A percentile compares a stretch with the other conserved stretches of the same genome.
These are phyloP conservation scores for Hylaeus anthracinus DNA, from an alignment of 1,140 invertebrate species.

Conservation along the genomic window DNA sequence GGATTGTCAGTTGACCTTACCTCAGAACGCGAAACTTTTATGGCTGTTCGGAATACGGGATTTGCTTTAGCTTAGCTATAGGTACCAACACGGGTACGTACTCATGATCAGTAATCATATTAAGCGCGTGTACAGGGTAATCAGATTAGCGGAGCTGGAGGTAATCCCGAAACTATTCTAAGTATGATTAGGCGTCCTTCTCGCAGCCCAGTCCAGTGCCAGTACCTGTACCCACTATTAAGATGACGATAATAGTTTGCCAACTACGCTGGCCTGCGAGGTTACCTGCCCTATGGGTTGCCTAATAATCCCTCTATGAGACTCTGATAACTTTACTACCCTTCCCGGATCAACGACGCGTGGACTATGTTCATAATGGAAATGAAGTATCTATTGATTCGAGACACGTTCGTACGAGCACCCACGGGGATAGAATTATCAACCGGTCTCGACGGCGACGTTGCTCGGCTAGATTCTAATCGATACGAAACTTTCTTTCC, in stretches of 20 bases:
- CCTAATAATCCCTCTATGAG: constrained; percentile 80
- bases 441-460: not conserved
- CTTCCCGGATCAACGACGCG: constrained; percentile 68
- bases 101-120: constrained; percentile 82
- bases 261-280: constrained; percentile 78
- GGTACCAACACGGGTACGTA: constrained; percentile 76
- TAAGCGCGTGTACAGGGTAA: constrained; percentile 81
- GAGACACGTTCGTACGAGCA: constrained; percentile 42
- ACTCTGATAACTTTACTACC: constrained; percentile 78
- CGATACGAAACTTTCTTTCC: not conserved
- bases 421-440: constrained; percentile 34
- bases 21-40: constrained; percentile 76
- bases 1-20: constrained; percentile 67
- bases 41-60: constrained; percentile 76
- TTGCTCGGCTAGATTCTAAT: not conserved
- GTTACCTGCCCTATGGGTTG: constrained; percentile 80
- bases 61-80: constrained; percentile 77
- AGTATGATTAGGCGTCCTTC: constrained; percentile 81
- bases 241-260: constrained; percentile 81
- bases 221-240: constrained; percentile 77
- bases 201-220: constrained; percentile 74
- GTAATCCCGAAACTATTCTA: constrained; percentile 82
- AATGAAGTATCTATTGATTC: constrained; percentile 67
- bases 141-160: constrained; percentile 80
- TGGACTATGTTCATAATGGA: constrained; percentile 66